Evolutionary conservation across 2,797 vertebrate species (phyloP).

Genomic region (Chelon auratus): DNA sequence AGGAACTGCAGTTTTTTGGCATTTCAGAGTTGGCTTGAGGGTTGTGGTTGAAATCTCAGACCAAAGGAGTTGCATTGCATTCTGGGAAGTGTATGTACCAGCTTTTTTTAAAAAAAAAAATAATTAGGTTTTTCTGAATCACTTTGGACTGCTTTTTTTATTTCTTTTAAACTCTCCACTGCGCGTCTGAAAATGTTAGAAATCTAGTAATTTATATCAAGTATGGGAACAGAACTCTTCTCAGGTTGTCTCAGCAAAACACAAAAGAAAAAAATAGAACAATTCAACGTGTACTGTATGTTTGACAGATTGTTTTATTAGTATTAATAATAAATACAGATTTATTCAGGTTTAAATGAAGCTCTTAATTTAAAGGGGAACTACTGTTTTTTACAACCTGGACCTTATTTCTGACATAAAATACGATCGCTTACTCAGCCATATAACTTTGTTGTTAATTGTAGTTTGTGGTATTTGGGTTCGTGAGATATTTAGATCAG

Average conservation of each 20-base stretch:
- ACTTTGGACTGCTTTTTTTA: background rate
- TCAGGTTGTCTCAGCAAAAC: background rate
- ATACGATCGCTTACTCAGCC: no score
- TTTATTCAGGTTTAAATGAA: background rate
- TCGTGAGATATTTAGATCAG: no score
- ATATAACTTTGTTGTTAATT: no score
- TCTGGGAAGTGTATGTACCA: background rate
- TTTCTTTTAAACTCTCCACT: background rate
- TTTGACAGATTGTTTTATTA: no score
- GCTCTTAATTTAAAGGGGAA: background rate
- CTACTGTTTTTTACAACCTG: no score
- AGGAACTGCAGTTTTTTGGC: no score
- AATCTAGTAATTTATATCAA: background rate
- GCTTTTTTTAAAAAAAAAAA: background rate
- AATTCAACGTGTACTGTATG: no score
- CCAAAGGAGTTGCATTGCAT: background rate
- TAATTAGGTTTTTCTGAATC: background rate
- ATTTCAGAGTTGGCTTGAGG: no score
- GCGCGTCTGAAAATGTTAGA: background rate
- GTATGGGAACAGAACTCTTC: background rate
- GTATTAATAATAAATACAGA: background rate
- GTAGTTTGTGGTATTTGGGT: no score
- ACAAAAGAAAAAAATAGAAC: no score
- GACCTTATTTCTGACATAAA: no score
- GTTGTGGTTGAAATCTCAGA: no score